These are phyloP conservation scores for Diploptera punctata DNA, from an alignment of 2,888 invertebrate genomes.

Conservation along the genomic window DNA sequence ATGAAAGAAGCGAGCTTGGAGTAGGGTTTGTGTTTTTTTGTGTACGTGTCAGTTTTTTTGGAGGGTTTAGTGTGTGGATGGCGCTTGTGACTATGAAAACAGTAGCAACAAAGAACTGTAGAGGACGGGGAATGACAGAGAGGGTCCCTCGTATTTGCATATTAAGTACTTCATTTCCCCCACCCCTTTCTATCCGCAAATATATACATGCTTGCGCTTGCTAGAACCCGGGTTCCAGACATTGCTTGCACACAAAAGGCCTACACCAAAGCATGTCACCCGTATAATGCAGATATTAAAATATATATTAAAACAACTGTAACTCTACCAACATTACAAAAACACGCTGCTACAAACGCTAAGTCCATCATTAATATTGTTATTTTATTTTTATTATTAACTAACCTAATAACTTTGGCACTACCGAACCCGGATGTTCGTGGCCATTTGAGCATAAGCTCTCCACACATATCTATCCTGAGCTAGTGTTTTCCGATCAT, in stretches of 20 bases:
- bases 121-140: not conserved
- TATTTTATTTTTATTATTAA: too few species aligned
- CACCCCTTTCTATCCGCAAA: not conserved
- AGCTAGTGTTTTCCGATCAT: too few species aligned
- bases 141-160: not conserved
- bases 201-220: not conserved
- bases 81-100: not conserved
- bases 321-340: not conserved
- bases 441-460: too few species aligned
- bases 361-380: too few species aligned
- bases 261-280: not conserved
- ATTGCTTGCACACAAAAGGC: not conserved
- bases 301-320: not conserved
- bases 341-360: too few species aligned
- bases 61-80: too few species aligned
- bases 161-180: not conserved
- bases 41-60: too few species aligned
- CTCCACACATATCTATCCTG: too few species aligned
- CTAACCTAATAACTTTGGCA: too few species aligned
- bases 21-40: too few species aligned
- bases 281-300: not conserved
- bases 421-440: too few species aligned
- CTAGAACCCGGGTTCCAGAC: not conserved
- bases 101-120: not conserved
- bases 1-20: too few species aligned